Conservation (phyloP, 2,113 vertebrate genomes). For the Onychorhynchus coronatus region DNA sequence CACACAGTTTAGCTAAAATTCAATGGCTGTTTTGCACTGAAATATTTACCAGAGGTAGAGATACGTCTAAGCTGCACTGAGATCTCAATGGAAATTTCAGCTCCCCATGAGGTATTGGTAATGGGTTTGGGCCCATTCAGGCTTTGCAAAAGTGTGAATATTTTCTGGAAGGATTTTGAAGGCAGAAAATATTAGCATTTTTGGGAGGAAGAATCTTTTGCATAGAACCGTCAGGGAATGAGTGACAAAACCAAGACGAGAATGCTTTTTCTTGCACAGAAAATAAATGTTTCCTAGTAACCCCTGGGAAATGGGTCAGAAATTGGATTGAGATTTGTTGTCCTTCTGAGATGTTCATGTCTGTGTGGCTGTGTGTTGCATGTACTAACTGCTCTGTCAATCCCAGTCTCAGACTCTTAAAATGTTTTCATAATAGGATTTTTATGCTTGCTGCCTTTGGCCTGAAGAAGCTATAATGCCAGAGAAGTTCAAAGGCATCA, state of each 20-base stretch:
- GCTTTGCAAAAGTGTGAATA: background rate
- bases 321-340: background rate
- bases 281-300: background rate
- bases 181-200: background rate
- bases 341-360: background rate
- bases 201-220: background rate
- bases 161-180: background rate
- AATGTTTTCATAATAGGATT: background rate
- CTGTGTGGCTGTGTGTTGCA: background rate
- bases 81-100: background rate
- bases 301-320: background rate
- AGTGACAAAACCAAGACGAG: background rate
- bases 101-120: background rate
- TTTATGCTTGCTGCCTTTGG: background rate
- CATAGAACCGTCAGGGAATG: background rate
- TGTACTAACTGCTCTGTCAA: background rate
- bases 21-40: background rate
- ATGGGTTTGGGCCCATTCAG: background rate
- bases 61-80: background rate
- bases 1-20: background rate
- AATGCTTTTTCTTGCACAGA: background rate
- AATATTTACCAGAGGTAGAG: background rate
- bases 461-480: background rate
- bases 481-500: background rate
- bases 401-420: background rate